Evolutionary conservation across 2,797 vertebrate genomes (phyloP).

Genomic region (Takifugu rubripes): DNA sequence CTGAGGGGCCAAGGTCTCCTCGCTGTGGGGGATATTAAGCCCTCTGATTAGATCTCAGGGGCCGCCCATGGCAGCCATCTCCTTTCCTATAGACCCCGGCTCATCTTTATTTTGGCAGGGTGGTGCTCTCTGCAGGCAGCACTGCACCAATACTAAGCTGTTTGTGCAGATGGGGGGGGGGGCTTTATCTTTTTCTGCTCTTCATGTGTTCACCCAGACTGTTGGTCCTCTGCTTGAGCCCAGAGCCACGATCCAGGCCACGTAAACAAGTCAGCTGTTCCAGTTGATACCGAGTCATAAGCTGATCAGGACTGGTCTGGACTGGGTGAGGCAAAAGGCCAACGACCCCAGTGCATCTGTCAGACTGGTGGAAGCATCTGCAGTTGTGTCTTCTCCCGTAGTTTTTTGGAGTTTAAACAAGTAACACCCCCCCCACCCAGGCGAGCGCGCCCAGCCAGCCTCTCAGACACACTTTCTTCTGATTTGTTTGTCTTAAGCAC

Average conservation of each 20-base stretch:
- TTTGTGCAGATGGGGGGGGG: conserved; percentile 58
- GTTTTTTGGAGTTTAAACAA: conserved; percentile 49
- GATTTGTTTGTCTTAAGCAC: conserved; percentile 79
- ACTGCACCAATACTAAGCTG: conserved; percentile 77
- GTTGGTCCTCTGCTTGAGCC: conserved; percentile 51
- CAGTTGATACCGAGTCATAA: conserved; percentile 18
- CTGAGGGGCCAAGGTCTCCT: conserved; percentile 75
- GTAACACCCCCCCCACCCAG: conserved; percentile 17
- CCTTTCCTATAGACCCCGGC: conserved; percentile 75
- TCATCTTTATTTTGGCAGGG: conserved; percentile 80
- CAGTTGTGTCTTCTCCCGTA: conserved; percentile 32
- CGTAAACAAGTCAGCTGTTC: conserved; percentile 32
- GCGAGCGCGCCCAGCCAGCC: conserved; percentile 28
- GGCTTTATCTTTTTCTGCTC: conserved; percentile 52
- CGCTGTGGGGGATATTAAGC: conserved; percentile 79
- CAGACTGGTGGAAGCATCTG: conserved; percentile 51
- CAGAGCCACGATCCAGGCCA: conserved; percentile 47
- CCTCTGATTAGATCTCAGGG: conserved; percentile 81
- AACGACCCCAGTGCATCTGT: conserved; percentile 65
- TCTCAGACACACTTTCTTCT: conserved; percentile 73
- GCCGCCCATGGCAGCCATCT: conserved; percentile 74
- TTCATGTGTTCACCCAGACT: conserved; percentile 61
- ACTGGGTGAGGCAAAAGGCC: conserved; percentile 47
- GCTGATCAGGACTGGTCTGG: conserved; percentile 20
- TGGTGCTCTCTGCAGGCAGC: conserved; percentile 76